phyloP scores from a whole-genome alignment of 2,113 vertebrate genomes.

The Lampris incognitus region DNA sequence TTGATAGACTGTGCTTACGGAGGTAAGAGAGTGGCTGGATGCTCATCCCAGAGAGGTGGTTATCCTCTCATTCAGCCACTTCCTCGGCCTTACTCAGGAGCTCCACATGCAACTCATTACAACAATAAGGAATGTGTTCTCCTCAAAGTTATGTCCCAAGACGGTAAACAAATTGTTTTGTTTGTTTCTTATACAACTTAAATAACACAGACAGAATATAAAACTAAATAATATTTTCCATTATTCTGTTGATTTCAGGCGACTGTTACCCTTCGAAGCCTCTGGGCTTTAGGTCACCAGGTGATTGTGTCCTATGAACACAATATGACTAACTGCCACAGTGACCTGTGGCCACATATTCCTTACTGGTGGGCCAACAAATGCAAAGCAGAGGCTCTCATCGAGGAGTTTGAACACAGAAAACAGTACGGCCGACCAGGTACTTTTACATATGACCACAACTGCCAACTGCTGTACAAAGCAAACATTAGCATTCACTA shows the following conservation, averaged over 20 bases:
- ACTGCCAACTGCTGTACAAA: too few species aligned
- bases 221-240: neutral
- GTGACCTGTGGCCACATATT: slow-evolving; percentile 81
- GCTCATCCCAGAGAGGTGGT: slow-evolving; percentile 81
- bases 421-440: slow-evolving; percentile 81
- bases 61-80: slow-evolving; percentile 85
- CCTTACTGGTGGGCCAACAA: slow-evolving; percentile 88
- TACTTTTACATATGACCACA: slow-evolving; percentile 31
- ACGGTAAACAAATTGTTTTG: slow-evolving; percentile 60
- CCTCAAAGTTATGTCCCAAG: slow-evolving; percentile 81
- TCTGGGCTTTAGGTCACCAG: slow-evolving; percentile 78
- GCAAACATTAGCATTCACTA: neutral
- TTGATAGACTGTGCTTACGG: slow-evolving; percentile 76
- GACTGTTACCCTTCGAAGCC: slow-evolving; percentile 72
- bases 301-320: slow-evolving; percentile 84
- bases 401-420: slow-evolving; percentile 80
- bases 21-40: slow-evolving; percentile 83
- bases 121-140: slow-evolving; percentile 77
- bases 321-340: slow-evolving; percentile 55
- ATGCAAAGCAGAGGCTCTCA: slow-evolving; percentile 79
- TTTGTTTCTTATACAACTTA: neutral
- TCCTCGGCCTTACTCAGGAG: slow-evolving; percentile 78
- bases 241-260: slow-evolving; percentile 69
- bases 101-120: slow-evolving; percentile 78
- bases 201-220: neutral